Conservation (phyloP, 2,113 vertebrate genomes). For the Pterocles burchelli region DNA sequence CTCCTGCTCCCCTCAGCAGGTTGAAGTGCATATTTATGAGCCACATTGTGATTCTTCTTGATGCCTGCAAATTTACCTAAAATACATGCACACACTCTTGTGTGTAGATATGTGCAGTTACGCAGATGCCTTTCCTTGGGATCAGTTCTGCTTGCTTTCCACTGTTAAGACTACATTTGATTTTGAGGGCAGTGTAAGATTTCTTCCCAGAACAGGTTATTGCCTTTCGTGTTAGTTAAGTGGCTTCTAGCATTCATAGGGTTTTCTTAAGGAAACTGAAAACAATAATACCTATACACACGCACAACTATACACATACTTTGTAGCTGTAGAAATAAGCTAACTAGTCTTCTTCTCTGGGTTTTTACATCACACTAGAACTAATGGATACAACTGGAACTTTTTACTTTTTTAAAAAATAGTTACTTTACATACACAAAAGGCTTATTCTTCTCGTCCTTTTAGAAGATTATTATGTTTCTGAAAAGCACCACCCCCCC, state of each 20-base stretch:
- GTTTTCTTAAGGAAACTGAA: neutral
- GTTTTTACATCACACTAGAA: neutral
- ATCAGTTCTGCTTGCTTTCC: neutral
- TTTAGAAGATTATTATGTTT: neutral
- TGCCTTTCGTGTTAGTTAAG: neutral
- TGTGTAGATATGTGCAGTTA: neutral
- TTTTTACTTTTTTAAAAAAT: neutral
- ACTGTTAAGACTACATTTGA: neutral
- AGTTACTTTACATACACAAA: neutral
- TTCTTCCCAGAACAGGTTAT: neutral
- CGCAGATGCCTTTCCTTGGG: neutral
- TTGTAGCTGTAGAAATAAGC: neutral
- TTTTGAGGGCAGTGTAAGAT: neutral
- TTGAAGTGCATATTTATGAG: neutral
- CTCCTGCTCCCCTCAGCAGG: neutral
- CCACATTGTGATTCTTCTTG: neutral
- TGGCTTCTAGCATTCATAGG: neutral
- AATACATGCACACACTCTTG: neutral
- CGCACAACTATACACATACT: neutral
- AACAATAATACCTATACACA: neutral
- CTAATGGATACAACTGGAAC: neutral
- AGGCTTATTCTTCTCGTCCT: conserved; percentile 10
- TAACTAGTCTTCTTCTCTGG: neutral
- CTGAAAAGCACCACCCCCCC: neutral
- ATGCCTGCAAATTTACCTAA: conserved; percentile 15